Conservation (phyloP, 2,113 vertebrate genomes). For the Salvelinus fontinalis region DNA sequence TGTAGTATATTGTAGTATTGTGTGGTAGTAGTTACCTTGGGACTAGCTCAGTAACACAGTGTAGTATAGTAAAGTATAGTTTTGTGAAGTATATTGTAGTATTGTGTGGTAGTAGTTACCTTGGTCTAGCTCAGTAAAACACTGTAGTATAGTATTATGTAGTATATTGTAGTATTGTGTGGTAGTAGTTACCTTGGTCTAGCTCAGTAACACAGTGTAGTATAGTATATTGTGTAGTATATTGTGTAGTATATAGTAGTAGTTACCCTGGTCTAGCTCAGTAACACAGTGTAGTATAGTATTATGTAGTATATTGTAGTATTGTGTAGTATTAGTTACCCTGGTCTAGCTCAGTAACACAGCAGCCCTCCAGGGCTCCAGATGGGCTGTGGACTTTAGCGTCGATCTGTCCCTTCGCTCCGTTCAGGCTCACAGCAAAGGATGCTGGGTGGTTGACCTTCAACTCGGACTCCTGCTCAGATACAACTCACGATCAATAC, state of each 20-base stretch:
- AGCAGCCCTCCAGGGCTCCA: conserved; percentile 88
- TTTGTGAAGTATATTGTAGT: no score
- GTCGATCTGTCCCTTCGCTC: conserved; percentile 88
- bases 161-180: no score
- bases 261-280: conserved; percentile 88
- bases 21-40: no score
- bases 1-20: no score
- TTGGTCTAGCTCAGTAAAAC: conserved; percentile 90
- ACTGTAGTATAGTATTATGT: conserved; percentile 51
- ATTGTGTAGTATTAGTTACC: no score
- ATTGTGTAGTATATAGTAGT: no score
- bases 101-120: conserved; percentile 64
- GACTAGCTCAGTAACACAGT: no score
- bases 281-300: no score
- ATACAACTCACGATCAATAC: conserved; percentile 23
- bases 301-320: no score
- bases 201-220: conserved; percentile 54
- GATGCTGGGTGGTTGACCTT: conserved; percentile 95
- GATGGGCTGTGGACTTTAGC: conserved; percentile 93
- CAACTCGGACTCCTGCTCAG: conserved; percentile 89
- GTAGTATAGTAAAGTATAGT: no score
- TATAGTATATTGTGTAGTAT: no score
- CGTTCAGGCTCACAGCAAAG: conserved; percentile 92
- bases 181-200: conserved; percentile 72
- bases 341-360: conserved; percentile 82